Evolutionary conservation across 2,113 vertebrate genomes (phyloP), one percentile per base, ranked within the genome.

Genomic region (Rhinolophus ferrumequinum): DNA sequence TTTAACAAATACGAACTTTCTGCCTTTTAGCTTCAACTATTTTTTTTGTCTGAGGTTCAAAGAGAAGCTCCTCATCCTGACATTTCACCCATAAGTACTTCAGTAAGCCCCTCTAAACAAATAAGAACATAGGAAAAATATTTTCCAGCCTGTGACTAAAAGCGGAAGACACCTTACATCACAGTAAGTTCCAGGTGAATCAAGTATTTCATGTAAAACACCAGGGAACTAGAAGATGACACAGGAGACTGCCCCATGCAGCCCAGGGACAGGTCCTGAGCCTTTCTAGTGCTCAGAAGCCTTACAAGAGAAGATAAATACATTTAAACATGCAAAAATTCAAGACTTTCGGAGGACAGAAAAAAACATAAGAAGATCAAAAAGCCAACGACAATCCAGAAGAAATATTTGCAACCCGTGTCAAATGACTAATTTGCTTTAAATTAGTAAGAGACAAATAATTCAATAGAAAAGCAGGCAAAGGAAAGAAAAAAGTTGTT

Each of bases 181-280:
- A 41, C 67, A 50, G 47, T 15, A 7, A 60, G 33, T 50, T 67
- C 41, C 10, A 47, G 54, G 75, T 33, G 10, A 8, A 14, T 16
- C 26, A 26, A 28, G 24, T 28, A 47, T 44, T 79, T 64, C 19
- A 33, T 0, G 14, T 60, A 88, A 72, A 90, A 81, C 69, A 69
- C 2, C 0, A 24, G 26, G 21, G 56, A 38, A 58, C 50, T 2
- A 38, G 35, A 62, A 2, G 66, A 50, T 3, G 33, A 35, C 22
- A 1, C 0, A 13, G 22, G 60, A 33, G 54, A n/a, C 41, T 2
- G 19, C 60, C 35, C 5, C 15, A 30, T 0, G 19, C 0, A 8
- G 0, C 24, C 35, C 35, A 0, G 18, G 19, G 15, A 3, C 1
- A n/a, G 60, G 52, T 54, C 62, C n/a, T n/a, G 38, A 7, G 10